Base-by-base conservation (phyloP, 1,140 invertebrate species). In the Camponotus vicinus region DNA sequence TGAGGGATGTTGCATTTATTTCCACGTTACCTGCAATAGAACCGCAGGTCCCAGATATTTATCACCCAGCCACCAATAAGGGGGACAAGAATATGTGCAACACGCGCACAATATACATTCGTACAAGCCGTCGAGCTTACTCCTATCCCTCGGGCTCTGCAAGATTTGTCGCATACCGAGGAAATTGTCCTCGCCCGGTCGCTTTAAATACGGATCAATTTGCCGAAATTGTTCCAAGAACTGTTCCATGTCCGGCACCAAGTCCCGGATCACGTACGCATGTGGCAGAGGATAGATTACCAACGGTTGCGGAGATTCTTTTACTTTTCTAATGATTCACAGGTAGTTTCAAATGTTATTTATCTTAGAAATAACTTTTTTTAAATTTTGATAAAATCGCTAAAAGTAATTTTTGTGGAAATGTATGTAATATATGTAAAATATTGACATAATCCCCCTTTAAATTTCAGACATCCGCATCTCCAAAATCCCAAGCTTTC, bases 281-380 rank as follows among this genome's bases (percentile, higher is more conserved):
- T 99, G 98, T 9, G 98, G 98, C 55, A 99, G 94, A 13, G 98
- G 98, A 93, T 98, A 98, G 63, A 99, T 97, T 66, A 97, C 97
- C 11, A 96, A 94, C 0, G 96, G 93, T 92, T 97, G 97, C 32
- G 88, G 52, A n/a, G 89, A 75, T 85, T 94, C 59, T 5, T 83
- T 90, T 61, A 89, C 86, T 88, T 93, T 95, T 92, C 94, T 95
- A 66, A 63, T 18, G 8, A 15, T 73, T 71, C 42, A 2, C 1
- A 57, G 1, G 15, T 18, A 71, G 11, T 59, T 55, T 79, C 18
- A 0, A n/a, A 70, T 11, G 11, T 73, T 61, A 13, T 45, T 37
- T 45, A 32, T 42, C 21, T 18, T 18, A 11, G 3, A 70, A 73
- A 15, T 61, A n/a, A 73, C 63, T 49, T 42, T 42, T 45, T 49